Evolutionary conservation across 2,888 invertebrate species (phyloP).

Genomic region (Tortrix viridana): DNA sequence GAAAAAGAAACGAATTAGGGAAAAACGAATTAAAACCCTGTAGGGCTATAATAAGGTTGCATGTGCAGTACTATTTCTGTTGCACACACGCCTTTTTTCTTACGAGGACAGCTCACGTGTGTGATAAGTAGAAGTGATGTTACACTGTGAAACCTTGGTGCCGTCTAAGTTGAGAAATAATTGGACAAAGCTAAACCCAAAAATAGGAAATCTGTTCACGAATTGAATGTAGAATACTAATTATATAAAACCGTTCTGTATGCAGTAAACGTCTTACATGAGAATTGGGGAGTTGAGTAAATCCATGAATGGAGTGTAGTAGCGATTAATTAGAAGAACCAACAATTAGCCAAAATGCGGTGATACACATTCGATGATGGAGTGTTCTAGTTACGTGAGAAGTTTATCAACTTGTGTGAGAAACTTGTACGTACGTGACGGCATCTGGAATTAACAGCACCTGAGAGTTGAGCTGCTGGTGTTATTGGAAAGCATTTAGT

Average conservation of each 20-base stretch:
- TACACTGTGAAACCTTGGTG: neutral
- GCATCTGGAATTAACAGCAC: conserved; percentile 38
- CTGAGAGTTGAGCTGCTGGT: neutral
- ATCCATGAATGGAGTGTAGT: conserved; percentile 46
- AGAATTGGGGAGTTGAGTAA: conserved; percentile 8
- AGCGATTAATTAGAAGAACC: conserved; percentile 64
- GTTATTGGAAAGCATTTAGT: conserved; percentile 4
- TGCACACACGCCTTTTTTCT: too few species aligned
- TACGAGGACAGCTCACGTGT: too few species aligned
- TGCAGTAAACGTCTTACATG: conserved; percentile 12
- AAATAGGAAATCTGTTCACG: conserved; percentile 6
- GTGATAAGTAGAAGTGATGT: neutral
- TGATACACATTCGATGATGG: conserved; percentile 55
- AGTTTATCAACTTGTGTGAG: conserved; percentile 54
- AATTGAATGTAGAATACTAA: conserved; percentile 14
- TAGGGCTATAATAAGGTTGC: too few species aligned
- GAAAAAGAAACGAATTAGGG: too few species aligned
- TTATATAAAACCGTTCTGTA: conserved; percentile 5
- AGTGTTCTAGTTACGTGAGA: conserved; percentile 68
- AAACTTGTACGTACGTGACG: conserved; percentile 56
- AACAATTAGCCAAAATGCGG: conserved; percentile 65
- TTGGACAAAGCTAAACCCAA: conserved; percentile 5
- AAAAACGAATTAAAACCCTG: too few species aligned
- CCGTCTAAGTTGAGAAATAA: neutral
- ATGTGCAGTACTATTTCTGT: too few species aligned